Evolutionary conservation across 2,797 vertebrate genomes (phyloP), one percentile per base, ranked within the genome.

Genomic region (Falco columbarius): DNA sequence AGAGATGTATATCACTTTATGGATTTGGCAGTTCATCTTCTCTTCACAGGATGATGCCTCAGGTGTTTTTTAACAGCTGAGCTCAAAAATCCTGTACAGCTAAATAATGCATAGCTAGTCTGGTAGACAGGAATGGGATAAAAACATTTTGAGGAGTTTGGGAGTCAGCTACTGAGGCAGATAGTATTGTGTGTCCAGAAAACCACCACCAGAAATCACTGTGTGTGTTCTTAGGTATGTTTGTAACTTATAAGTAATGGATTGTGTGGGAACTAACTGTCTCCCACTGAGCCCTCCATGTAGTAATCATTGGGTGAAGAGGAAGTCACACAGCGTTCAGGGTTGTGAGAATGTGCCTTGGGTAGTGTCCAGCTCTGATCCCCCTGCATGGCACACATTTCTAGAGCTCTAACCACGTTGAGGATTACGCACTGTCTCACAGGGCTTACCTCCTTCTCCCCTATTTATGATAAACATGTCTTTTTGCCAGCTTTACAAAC

Each of bases 401-500:
- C 22, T 63, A 9, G 59, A 87, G 27, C 59, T 86, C 58, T 71
- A 61, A 36, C 22, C 21, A 46, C 0, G 0, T 38, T n/a, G 59
- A 47, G 54, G 20, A 30, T 36, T 40, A 70, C 17, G 22, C 1
- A 4, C 36, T 73, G 30, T 55, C 54, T 47, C 55, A 44, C 9
- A 77, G 49, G 65, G 72, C n/a, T 62, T 66, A 12, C n/a, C 26
- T 87, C 42, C 20, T 80, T 88, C 56, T 72, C n/a, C 18, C 11
- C 26, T n/a, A 5, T 76, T 85, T 76, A 17, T 62, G 38, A 38
- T 44, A 47, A 70, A 26, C 14, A 2, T 38, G 1, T 40, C 38
- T 68, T 92, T 95, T 86, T 91, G 56, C 75, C 88, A 77, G 72
- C 23, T 91, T 81, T 82, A 89, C 72, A 74, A 19, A 61, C 54